These are phyloP conservation scores for Anthonomus grandis DNA, from an alignment of 1,140 invertebrate genomes.

Conservation along the genomic window DNA sequence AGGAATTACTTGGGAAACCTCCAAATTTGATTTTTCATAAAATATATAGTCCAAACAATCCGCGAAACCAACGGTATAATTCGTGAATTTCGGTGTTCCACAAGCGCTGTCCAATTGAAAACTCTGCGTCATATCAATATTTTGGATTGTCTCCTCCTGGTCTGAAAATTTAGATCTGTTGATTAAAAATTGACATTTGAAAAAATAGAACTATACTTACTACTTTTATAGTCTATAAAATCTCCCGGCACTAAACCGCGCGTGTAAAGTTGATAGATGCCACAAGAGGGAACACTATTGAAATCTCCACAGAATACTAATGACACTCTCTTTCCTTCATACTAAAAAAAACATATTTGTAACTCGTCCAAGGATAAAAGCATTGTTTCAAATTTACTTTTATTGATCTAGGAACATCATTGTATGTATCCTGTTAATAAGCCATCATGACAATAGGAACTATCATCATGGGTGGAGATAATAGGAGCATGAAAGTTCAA, in stretches of 20 bases:
- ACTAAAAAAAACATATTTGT: slow-evolving; percentile 47
- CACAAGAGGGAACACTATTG: slow-evolving; percentile 80
- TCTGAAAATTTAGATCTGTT: slow-evolving; percentile 50
- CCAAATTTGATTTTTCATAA: slow-evolving; percentile 66
- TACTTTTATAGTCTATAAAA: slow-evolving; percentile 71
- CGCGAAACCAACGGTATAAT: slow-evolving; percentile 78
- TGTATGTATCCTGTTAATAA: too few relatives aligned
- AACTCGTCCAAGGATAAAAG: slow-evolving; percentile 9
- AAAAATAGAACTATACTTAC: slow-evolving; percentile 58
- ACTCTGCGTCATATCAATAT: slow-evolving; percentile 60
- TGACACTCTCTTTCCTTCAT: slow-evolving; percentile 55
- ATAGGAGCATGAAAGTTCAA: too few relatives aligned
- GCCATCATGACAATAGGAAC: not conserved
- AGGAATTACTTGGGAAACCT: slow-evolving; percentile 71
- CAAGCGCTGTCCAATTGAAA: slow-evolving; percentile 68
- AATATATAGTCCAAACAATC: slow-evolving; percentile 93
- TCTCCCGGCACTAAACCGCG: slow-evolving; percentile 60
- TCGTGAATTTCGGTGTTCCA: slow-evolving; percentile 78
- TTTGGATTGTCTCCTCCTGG: slow-evolving; percentile 59
- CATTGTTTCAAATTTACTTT: too few relatives aligned
- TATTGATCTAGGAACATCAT: too few relatives aligned
- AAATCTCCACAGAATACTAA: slow-evolving; percentile 83
- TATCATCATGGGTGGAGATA: not conserved
- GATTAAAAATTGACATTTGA: slow-evolving; percentile 5
- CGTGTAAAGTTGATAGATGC: slow-evolving; percentile 74